Evolutionary conservation across 2,797 vertebrate species (phyloP).

Genomic region (Meriones psammophilus): DNA sequence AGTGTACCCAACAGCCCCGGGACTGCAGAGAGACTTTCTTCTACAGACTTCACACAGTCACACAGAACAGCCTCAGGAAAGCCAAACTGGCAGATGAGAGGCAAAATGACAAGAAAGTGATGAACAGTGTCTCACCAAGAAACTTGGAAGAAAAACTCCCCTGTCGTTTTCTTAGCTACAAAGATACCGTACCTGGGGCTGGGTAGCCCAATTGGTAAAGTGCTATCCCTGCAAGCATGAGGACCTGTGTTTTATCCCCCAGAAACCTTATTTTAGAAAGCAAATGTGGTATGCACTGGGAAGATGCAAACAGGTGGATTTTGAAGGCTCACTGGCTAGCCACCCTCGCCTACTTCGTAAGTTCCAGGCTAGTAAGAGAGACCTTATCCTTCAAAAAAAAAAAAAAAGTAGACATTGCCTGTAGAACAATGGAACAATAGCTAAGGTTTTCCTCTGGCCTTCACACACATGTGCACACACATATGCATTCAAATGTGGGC

Average conservation of each 20-base stretch:
- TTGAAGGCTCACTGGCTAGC: neutral
- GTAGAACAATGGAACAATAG: neutral
- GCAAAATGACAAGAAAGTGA: neutral
- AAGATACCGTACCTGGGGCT: constrained; percentile 16
- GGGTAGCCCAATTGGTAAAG: neutral
- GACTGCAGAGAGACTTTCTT: neutral
- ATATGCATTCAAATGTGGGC: no score
- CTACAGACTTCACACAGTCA: neutral
- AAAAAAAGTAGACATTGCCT: neutral
- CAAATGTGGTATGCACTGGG: neutral
- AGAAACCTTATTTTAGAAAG: neutral
- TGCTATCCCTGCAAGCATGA: neutral
- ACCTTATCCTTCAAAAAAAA: neutral
- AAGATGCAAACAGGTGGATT: neutral
- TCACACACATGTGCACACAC: neutral
- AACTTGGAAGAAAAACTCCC: constrained; percentile 42
- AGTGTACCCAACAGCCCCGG: accelerated
- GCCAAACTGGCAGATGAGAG: neutral
- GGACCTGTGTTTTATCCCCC: neutral
- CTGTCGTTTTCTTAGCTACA: constrained; percentile 1
- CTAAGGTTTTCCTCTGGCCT: neutral
- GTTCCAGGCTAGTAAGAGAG: neutral
- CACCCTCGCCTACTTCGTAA: neutral
- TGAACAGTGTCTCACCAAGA: neutral
- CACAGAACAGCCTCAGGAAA: constrained; percentile 13